Base-by-base conservation (phyloP, 2,113 vertebrate species). In the Cnemophilus loriae region DNA sequence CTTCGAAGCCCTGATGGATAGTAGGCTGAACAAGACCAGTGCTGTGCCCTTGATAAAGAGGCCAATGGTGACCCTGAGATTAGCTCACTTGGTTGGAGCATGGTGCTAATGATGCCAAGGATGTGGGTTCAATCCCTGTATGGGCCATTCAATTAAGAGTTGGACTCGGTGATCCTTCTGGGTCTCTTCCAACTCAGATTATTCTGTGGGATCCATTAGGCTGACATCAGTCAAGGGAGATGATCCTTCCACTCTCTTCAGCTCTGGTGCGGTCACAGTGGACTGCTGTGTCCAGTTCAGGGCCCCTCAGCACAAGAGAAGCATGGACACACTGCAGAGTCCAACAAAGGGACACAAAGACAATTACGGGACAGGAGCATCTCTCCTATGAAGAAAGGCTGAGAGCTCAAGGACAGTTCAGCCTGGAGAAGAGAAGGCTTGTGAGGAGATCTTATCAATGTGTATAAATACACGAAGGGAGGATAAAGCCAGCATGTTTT, bases 221-320 rank as follows among this genome's bases (percentile, higher is more conserved):
- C n/a, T n/a, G n/a, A n/a, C n/a, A n/a, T n/a, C 20, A 56, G 11
- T 26, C 3, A 5, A 61, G 2, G 4, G 8, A 64, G 7, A 14
- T 22, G 46, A 71, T 50, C 5, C 16, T 77, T 60, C 16, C 6
- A 8, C 5, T 73, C 26, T 42, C 3, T 7, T 53, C 26, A 10
- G 16, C 6, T 8, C 47, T 53, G n/a, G 13, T 68, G 14, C 67
- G 9, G 16, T 19, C 21, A 32, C 13, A 35, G 32, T 60, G 27
- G 27, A 32, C 4, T 55, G 4, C 22, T 84, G 39, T 52, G 18
- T 14, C 21, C 57, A 15, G 1, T 33, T 71, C 27, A 10, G 21
- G n/a, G 7, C 16, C n/a, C 2, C 4, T 19, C 39, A 86, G 16
- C 33, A 30, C 5, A 42, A 56, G 19, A 41, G 30, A 73, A 7